Base-by-base conservation (phyloP, 2,113 vertebrate genomes). In the Cynocephalus volans region DNA sequence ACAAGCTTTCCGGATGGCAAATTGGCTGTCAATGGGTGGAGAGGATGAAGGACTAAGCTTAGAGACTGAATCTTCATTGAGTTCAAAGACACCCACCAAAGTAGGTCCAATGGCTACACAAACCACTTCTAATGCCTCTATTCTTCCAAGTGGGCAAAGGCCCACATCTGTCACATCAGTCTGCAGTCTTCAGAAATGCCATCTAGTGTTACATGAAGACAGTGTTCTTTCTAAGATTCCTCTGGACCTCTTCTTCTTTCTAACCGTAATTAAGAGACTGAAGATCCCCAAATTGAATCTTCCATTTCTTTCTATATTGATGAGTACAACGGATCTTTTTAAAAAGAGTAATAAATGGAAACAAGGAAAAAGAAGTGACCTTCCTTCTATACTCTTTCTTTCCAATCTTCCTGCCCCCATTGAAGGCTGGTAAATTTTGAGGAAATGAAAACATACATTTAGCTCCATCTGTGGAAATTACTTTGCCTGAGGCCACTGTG, bases 381-480 rank as follows among this genome's bases (percentile, higher is more conserved):
- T 72, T 56, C 77, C 48, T 87, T 64, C 88, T 31, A 36, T 31
- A 54, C 17, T 50, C 26, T 70, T 41, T 23, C 33, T 76, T 76
- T 67, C 2, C 45, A 58, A 48, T 58, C 73, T 75, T 21, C 64
- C 8, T 23, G 52, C 15, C 75, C 73, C 28, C 72, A 28, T 8
- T 79, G 48, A 72, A 82, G 58, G 15, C 48, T 69, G 50, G 70
- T 10, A 41, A 69, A 89, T 62, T 58, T 24, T 90, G n/a, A 96
- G 58, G 69, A 92, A 95, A 97, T 73, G 81, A 95, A 96, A 92
- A 97, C 72, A 85, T 65, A 72, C 88, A 75, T 95, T 97, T 95
- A 93, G 93, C 90, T 65, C 60, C 73, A 69, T 93, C 81, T 87
- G 10, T 89, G 83, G 50, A 87, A 95, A 84, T 93, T 23, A 88